Conservation (phyloP, 1,140 invertebrate genomes). For the Glossosoma conforme region DNA sequence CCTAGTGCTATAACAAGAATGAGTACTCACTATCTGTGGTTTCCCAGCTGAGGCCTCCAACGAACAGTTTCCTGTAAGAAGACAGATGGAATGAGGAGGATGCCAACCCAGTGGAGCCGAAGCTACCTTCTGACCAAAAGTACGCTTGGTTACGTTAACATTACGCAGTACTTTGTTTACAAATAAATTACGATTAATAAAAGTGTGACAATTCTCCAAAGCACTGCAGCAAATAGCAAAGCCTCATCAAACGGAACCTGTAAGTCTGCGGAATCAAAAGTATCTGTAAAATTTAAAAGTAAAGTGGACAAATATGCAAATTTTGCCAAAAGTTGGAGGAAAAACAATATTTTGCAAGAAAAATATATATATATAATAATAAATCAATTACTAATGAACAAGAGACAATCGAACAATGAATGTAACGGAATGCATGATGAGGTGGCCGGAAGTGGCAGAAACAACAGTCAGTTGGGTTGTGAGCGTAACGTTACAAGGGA, state of each 20-base stretch:
- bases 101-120: slow-evolving; percentile 18
- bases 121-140: slow-evolving; percentile 28
- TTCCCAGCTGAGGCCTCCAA: slow-evolving; percentile 95
- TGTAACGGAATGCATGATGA: slow-evolving; percentile 24
- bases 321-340: slow-evolving; percentile 35
- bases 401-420: slow-evolving; percentile 29
- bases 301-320: slow-evolving; percentile 51
- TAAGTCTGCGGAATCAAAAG: slow-evolving; percentile 52
- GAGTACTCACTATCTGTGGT: slow-evolving; percentile 93
- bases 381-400: slow-evolving; percentile 28
- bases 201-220: slow-evolving; percentile 51
- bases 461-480: slow-evolving; percentile 51
- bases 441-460: slow-evolving; percentile 53
- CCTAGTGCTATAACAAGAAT: too few relatives aligned
- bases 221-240: slow-evolving; percentile 53
- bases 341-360: slow-evolving; percentile 8
- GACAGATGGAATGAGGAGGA: slow-evolving; percentile 38
- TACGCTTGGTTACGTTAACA: slow-evolving; percentile 44
- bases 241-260: slow-evolving; percentile 36
- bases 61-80: slow-evolving; percentile 93
- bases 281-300: slow-evolving; percentile 48
- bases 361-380: slow-evolving; percentile 26
- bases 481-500: slow-evolving; percentile 52
- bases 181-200: slow-evolving; percentile 53
- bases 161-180: slow-evolving; percentile 55